Base-by-base conservation (phyloP, 2,888 invertebrate species). In the Acholoe squamosa region DNA sequence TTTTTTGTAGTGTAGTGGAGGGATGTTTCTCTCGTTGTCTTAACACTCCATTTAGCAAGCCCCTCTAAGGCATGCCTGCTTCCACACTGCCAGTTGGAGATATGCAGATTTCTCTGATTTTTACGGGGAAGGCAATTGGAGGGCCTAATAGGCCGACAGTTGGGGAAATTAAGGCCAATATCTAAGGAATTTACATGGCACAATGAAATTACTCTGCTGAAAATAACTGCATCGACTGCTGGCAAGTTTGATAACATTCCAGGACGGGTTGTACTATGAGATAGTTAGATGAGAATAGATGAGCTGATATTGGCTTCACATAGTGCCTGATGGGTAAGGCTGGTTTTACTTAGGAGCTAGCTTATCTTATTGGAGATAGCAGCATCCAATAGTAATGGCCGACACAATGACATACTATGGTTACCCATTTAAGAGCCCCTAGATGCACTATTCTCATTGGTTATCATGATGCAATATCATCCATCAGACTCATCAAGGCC, bases 1-100 rank as follows among this genome's bases (percentile, higher is more conserved):
- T 14, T 10, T 10, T 54, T 54, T 10, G 54, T 14, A 54, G 19
- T 19, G 19, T 19, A 19, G 61, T 7, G 61, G 19, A 61, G 61
- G 61, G n/a, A 19, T 61, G 71, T 3, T 14, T 14, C 71, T 28
- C 28, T 28, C 71, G 71, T 71, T 71, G 71, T 71, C 71, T 71
- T 71, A 71, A 71, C 71, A 71, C 71, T 71, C 16, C 71, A 28
- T 71, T 71, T 71, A 71, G 31, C 71, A 22, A 5, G 71, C 1
- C 5, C 31, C 71, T 71, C 71, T 0, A 1, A 25, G 71, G 71
- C 31, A 71, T 71, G 25, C n/a, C 28, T 14, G 14, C 14, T 3
- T 14, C 71, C 28, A 28, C 71, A 5, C 71, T 71, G 71, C 28
- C 71, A 71, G 71, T 71, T 71, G 71, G 71, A 28, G 71, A 71